Evolutionary conservation across 2,888 invertebrate species (phyloP).

Genomic region (Alloscopus bannaensis): DNA sequence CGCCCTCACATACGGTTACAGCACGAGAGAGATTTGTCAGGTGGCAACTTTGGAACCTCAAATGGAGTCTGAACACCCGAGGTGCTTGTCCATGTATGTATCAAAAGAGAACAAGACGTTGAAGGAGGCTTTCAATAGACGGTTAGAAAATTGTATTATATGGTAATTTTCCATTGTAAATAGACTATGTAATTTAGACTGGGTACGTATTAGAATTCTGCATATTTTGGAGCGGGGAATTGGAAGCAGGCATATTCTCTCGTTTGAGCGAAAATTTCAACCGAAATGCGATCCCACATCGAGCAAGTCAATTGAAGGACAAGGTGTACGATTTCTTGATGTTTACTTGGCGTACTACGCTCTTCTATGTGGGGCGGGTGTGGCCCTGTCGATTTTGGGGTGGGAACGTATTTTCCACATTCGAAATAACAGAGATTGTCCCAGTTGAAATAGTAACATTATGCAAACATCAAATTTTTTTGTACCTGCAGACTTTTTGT

Average conservation of each 20-base stretch:
- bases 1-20: constrained; percentile 22
- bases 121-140: constrained; percentile 31
- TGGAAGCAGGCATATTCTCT: constrained; percentile 8
- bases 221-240: constrained; percentile 30
- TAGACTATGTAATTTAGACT: constrained; percentile 9
- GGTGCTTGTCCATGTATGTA: constrained; percentile 29
- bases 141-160: neutral
- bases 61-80: constrained; percentile 13
- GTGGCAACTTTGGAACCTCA: constrained; percentile 22
- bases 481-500: too few species aligned
- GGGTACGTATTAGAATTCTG: constrained; percentile 15
- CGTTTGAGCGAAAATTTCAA: constrained; percentile 36
- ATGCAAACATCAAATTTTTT: too few species aligned
- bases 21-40: constrained; percentile 14
- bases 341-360: constrained; percentile 28
- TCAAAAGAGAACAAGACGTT: constrained; percentile 5
- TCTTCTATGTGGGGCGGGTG: constrained; percentile 3
- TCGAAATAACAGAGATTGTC: too few species aligned
- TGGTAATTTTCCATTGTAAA: neutral
- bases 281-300: constrained; percentile 7
- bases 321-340: constrained; percentile 13
- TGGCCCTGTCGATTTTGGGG: neutral
- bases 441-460: too few species aligned
- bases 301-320: neutral
- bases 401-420: too few species aligned